Evolutionary conservation across 2,797 vertebrate genomes (phyloP), one percentile per base, ranked within the genome.

Genomic region (Protonibea diacanthus): DNA sequence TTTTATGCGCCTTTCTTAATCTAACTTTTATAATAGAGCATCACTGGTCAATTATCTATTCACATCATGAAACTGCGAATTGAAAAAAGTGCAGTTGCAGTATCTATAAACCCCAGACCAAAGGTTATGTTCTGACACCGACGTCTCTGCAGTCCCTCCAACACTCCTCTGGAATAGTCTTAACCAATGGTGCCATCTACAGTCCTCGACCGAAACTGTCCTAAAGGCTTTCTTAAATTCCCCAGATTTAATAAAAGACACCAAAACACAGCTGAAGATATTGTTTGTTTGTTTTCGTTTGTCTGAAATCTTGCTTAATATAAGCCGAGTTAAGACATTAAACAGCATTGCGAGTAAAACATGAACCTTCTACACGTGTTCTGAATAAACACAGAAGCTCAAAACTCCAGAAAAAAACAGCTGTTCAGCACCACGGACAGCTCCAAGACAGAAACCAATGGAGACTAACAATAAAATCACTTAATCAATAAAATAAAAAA

Each of bases 371-470:
- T 3, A 2, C 40, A 21, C 1, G 1, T 55, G 62, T 29, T 47
- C 0, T 21, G 9, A 33, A 23, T 47, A 12, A 64, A 62, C 0
- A n/a, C 6, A 18, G 40, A 49, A 29, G 1, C 5, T 58, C 9
- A 33, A 64, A 56, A 66, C 18, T 53, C 17, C 2, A 25, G 21
- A 21, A 53, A 53, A 38, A 38, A 9, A 38, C 33, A 38, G 33
- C 11, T 15, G 12, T 94, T 95, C 94, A 96, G 95, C 60, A 96
- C 95, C 94, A 71, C 29, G 93, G 95, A 95, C 86, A 95, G 95
- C 88, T 82, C 88, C 75, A 5, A 4, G 10, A 18, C 15, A 1
- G 2, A 9, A 20, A 52, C 56, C 1, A 2, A 5, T 10, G 15
- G 10, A n/a, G 4, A 17, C 3, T 3, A 29, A 20, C 17, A 44